Evolutionary conservation across 2,888 invertebrate genomes (phyloP), one percentile per base, ranked within the genome.

Genomic region (Nesidiocoris tenuis): DNA sequence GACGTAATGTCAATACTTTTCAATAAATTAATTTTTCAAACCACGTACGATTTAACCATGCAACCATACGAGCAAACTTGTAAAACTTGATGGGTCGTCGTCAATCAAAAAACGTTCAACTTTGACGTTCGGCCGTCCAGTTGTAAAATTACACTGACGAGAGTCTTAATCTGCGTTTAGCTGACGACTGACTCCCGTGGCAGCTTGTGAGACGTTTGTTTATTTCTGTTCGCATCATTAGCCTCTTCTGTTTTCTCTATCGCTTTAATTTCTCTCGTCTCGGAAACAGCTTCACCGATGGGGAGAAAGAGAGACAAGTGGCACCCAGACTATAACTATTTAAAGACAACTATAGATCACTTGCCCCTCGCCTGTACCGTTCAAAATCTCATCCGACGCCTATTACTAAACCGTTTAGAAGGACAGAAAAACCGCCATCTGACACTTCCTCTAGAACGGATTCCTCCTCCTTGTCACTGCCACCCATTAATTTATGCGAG

Each of bases 281-380:
- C 39, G 39, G 12, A 39, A 39, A 39, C 39, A 3, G 39, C 12
- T 39, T 39, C 12, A 39, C 39, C 39, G 39, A 39, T n/a, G n/a
- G n/a, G 39, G 39, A 12, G 12, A 39, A 39, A 39, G 39, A 39
- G 39, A 39, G 39, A 3, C 5, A 12, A 39, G 39, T 54, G 56
- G 56, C 22, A 54, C 57, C n/a, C 67, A 19, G 55, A 67, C 55
- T 56, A 67, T 67, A 67, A 67, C 67, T 67, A 67, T 67, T 67
- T 67, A 67, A 67, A 67, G 67, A 67, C 67, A 67, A 67, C 67
- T 67, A 67, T 67, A 67, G 21, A 67, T 67, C 67, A 67, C 21
- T 39, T n/a, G 25, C 5, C 18, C 25, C 66, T 16, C 19, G 16
- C 19, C 22, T 21, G 55, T 56, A n/a, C 56, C 67, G 12, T 39